A percentile compares a stretch with the other conserved stretches of the same genome.
Evolutionary conservation across 1,140 invertebrate genomes (phyloP).

Genomic region (Calycopis cecrops): DNA sequence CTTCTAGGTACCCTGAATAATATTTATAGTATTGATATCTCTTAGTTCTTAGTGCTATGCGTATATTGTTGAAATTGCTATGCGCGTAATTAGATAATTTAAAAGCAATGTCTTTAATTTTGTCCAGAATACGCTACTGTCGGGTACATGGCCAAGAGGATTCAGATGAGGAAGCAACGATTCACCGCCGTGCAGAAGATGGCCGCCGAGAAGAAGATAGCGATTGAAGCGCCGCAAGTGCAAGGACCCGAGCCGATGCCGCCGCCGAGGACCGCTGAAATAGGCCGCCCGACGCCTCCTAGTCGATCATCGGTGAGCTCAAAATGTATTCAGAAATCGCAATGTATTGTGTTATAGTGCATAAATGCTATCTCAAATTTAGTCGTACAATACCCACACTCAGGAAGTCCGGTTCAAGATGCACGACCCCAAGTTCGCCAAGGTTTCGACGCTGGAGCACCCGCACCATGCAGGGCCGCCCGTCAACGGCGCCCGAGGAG

Average conservation of each 20-base stretch:
- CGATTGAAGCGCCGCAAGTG: constrained; percentile 80
- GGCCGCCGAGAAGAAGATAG: constrained; percentile 90
- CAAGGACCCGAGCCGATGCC: constrained; percentile 84
- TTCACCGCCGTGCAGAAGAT: constrained; percentile 92
- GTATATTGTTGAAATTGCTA: constrained; percentile 18
- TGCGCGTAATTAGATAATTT: constrained; percentile 18
- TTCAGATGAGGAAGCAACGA: constrained; percentile 95
- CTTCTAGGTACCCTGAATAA: constrained; percentile 83
- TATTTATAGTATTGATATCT: neutral
- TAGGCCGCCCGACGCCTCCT: constrained; percentile 54
- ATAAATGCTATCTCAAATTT: constrained; percentile 24
- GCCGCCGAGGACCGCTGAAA: constrained; percentile 76
- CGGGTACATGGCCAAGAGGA: constrained; percentile 96
- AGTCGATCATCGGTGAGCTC: constrained; percentile 51
- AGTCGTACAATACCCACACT: constrained; percentile 45
- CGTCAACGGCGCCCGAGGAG: constrained; percentile 83
- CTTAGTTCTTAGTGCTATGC: constrained; percentile 17
- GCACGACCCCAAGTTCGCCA: constrained; percentile 92
- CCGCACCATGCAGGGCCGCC: constrained; percentile 53
- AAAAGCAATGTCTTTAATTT: constrained; percentile 10
- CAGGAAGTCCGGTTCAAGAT: constrained; percentile 96
- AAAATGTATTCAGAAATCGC: neutral
- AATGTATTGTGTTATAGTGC: constrained; percentile 8
- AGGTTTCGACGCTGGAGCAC: constrained; percentile 90
- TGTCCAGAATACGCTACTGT: constrained; percentile 93